Percentiles rank a stretch among this genome's conserved stretches.
These are phyloP conservation scores for Astyanax mexicanus DNA, from an alignment of 2,797 vertebrate species.

Conservation along the genomic window DNA sequence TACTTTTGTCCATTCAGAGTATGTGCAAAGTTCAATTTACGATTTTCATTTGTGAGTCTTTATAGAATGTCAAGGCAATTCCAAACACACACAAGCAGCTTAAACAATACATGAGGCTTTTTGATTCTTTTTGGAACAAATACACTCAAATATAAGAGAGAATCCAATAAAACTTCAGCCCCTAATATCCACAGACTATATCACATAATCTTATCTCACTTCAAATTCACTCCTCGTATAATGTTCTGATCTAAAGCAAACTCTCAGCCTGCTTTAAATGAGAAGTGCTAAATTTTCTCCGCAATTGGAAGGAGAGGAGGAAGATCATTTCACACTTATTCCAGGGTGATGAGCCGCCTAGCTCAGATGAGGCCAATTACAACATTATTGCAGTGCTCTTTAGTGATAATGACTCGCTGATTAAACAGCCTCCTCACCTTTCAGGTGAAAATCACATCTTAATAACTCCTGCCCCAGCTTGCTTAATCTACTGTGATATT, in stretches of 20 bases:
- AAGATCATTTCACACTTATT: conserved; percentile 36
- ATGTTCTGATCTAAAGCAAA: conserved; percentile 2
- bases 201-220: neutral
- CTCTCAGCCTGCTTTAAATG: neutral
- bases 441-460: conserved; percentile 39
- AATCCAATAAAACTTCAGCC: neutral
- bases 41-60: too few species aligned
- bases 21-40: too few species aligned
- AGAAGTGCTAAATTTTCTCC: conserved; percentile 6
- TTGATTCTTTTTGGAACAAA: neutral
- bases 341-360: conserved; percentile 1
- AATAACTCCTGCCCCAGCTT: conserved; percentile 6
- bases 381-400: conserved; percentile 15
- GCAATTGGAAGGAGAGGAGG: neutral
- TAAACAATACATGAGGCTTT: too few species aligned
- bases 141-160: neutral
- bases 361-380: conserved; percentile 19
- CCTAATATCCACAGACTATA: neutral
- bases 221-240: neutral
- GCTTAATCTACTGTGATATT: conserved; percentile 32
- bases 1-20: too few species aligned
- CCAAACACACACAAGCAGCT: neutral
- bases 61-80: too few species aligned
- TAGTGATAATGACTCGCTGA: conserved; percentile 39
- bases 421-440: conserved; percentile 22